A percentile compares a stretch with the other conserved stretches of the same genome.
phyloP scores from a whole-genome alignment of 2,797 vertebrate species.

The Caiman crocodilus region DNA sequence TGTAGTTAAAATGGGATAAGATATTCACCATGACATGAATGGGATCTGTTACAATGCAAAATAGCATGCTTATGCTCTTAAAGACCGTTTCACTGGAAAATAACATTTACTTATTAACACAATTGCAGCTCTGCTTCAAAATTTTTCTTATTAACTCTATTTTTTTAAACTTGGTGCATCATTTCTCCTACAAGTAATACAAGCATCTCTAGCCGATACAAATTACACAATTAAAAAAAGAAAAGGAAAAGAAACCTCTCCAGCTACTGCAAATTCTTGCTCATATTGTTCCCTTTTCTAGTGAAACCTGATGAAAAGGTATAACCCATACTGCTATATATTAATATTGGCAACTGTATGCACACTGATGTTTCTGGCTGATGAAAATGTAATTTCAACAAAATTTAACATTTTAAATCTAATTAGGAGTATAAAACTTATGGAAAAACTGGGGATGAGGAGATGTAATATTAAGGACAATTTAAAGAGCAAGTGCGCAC shows the following conservation, averaged over 20 bases:
- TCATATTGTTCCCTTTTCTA: background rate
- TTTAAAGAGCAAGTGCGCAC: background rate
- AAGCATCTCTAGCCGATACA: background rate
- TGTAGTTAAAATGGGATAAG: background rate
- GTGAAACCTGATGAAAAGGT: background rate
- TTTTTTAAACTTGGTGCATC: too few relatives aligned
- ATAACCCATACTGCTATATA: background rate
- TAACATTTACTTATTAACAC: too few relatives aligned
- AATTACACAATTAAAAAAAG: background rate
- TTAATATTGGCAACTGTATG: background rate
- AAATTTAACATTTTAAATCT: background rate
- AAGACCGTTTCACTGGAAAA: too few relatives aligned
- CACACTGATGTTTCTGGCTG: background rate
- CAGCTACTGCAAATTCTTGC: rapidly evolving
- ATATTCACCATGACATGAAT: too few relatives aligned
- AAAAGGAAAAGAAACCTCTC: background rate
- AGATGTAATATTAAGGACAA: background rate
- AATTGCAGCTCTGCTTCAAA: too few relatives aligned
- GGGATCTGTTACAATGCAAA: too few relatives aligned
- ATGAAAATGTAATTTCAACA: background rate
- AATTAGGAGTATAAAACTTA: background rate
- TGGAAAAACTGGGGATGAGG: background rate
- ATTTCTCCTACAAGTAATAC: background rate
- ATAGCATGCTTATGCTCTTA: too few relatives aligned
- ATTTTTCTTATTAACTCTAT: too few relatives aligned